A percentile compares a stretch with the other conserved stretches of the same genome.
These are phyloP conservation scores for Natrix natrix DNA, from an alignment of 2,797 vertebrate species.

Conservation along the genomic window DNA sequence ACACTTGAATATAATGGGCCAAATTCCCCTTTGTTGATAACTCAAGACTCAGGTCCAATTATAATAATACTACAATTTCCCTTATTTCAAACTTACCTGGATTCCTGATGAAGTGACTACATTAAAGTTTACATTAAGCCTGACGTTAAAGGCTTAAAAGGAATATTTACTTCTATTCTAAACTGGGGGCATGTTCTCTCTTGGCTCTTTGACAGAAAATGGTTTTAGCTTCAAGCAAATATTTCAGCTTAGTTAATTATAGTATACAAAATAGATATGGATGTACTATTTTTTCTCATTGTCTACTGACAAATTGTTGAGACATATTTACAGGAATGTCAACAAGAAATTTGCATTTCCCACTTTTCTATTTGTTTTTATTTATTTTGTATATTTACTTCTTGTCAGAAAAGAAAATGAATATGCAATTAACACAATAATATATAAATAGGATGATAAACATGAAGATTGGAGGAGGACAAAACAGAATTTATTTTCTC, in stretches of 20 bases:
- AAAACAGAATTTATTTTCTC: neutral
- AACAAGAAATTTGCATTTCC: neutral
- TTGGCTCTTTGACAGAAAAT: conserved; percentile 28
- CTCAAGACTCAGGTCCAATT: neutral
- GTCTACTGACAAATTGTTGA: conserved; percentile 23
- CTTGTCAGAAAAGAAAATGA: neutral
- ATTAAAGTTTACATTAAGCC: too few species aligned
- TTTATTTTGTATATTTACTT: neutral
- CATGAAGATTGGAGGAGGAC: neutral
- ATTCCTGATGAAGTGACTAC: conserved; percentile 22
- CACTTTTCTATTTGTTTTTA: neutral
- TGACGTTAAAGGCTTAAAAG: conserved; percentile 18
- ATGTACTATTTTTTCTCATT: conserved; percentile 21
- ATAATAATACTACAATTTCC: neutral
- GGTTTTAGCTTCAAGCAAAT: conserved; percentile 30
- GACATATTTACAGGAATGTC: conserved; percentile 35
- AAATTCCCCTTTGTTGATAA: neutral
- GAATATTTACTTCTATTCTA: conserved; percentile 30
- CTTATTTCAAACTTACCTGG: conserved; percentile 25
- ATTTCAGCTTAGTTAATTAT: conserved; percentile 40
- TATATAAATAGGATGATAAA: neutral
- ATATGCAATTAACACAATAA: neutral
- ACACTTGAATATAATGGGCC: neutral
- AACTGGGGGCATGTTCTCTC: conserved; percentile 4
- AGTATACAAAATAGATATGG: conserved; percentile 39